These are phyloP conservation scores for Echinops telfairi DNA, from an alignment of 2,113 vertebrate species.

Conservation along the genomic window DNA sequence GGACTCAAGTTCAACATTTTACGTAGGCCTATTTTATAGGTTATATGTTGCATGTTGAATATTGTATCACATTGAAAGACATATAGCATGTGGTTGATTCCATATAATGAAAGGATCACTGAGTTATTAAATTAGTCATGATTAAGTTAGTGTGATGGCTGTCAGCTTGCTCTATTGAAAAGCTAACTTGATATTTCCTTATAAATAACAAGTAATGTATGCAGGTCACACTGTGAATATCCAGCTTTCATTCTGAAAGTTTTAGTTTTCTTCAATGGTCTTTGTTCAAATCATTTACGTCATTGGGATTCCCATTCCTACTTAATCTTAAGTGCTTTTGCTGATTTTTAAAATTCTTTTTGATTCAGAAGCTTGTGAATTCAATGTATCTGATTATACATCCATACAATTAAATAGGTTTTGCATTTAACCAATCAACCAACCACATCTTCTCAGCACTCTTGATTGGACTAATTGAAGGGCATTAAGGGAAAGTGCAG, in stretches of 20 bases:
- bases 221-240: neutral
- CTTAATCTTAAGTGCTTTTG: neutral
- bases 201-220: neutral
- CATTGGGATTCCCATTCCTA: neutral
- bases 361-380: conserved; percentile 2
- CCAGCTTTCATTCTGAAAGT: neutral
- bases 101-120: neutral
- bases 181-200: neutral
- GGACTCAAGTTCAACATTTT: neutral
- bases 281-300: conserved; percentile 36
- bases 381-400: conserved; percentile 13
- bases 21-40: neutral
- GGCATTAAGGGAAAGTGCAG: neutral
- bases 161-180: neutral
- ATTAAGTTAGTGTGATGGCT: neutral
- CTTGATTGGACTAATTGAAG: neutral
- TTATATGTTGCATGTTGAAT: neutral
- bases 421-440: neutral
- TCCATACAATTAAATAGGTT: neutral
- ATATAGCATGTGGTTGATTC: neutral
- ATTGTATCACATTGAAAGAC: neutral
- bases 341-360: neutral
- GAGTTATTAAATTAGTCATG: neutral
- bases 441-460: neutral
- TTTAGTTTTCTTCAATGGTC: conserved; percentile 17